Conservation (phyloP, 2,888 invertebrate genomes). For the Lepidochrysops patricia region DNA sequence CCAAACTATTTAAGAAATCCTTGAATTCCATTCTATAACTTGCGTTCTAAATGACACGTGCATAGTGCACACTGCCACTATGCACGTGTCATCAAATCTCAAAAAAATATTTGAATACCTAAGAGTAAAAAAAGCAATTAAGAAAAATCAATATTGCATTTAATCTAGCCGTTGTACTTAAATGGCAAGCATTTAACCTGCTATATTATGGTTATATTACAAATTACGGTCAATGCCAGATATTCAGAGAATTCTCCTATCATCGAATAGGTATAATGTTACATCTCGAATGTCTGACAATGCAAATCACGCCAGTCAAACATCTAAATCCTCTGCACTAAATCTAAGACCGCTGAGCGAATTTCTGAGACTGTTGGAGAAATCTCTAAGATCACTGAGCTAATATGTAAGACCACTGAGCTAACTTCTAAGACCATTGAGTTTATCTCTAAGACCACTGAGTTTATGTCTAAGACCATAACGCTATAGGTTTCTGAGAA, state of each 20-base stretch:
- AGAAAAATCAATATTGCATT: no score
- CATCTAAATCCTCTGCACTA: neutral
- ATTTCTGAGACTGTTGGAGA: neutral
- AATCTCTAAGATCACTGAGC: neutral
- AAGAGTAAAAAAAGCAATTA: no score
- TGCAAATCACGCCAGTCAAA: neutral
- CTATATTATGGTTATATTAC: no score
- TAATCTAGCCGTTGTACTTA: no score
- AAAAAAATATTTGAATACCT: no score
- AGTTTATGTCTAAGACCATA: neutral
- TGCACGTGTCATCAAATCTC: no score
- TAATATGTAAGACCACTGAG: neutral
- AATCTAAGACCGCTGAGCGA: neutral
- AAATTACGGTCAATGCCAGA: neutral
- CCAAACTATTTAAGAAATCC: no score
- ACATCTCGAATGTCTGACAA: neutral
- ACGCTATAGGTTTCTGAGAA: neutral
- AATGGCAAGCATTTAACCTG: no score
- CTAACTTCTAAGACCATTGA: neutral
- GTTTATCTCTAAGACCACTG: neutral
- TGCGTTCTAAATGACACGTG: no score
- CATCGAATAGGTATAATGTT: neutral
- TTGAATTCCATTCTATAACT: no score
- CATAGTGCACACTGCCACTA: no score
- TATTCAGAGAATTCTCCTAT: neutral